A percentile compares a stretch with the other conserved stretches of the same genome.
Evolutionary conservation across 2,113 vertebrate genomes (phyloP).

Genomic region (Microcebus tavaratra): DNA sequence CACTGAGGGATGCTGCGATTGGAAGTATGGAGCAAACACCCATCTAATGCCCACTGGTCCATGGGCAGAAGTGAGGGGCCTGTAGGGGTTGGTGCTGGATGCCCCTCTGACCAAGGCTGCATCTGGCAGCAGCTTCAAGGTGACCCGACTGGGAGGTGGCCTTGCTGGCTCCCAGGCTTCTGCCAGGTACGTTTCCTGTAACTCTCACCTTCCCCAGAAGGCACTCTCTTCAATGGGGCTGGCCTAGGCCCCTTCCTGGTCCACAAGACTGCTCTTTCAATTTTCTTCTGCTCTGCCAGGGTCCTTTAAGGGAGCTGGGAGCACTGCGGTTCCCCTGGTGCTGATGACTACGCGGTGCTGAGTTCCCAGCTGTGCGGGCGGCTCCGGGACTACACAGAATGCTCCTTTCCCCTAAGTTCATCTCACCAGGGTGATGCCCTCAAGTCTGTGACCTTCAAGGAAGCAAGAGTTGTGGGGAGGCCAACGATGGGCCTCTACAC

Average conservation of each 20-base stretch:
- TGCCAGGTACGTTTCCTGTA: neutral
- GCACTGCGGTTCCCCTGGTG: too few relatives aligned
- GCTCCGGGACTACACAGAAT: neutral
- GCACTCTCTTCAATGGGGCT: neutral
- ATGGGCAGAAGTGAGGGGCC: neutral
- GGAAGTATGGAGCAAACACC: fast-evolving
- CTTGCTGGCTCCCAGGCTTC: neutral
- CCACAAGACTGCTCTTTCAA: neutral
- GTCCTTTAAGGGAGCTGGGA: neutral
- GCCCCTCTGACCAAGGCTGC: neutral
- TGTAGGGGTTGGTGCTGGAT: neutral
- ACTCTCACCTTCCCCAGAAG: neutral
- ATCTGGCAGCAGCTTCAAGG: neutral
- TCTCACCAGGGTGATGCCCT: neutral
- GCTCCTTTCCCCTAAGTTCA: neutral
- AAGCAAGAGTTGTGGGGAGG: neutral
- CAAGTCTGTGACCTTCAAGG: neutral
- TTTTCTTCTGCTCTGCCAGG: neutral
- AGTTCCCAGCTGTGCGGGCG: neutral
- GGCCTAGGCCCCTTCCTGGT: neutral
- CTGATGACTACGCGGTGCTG: neutral
- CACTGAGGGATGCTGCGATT: fast-evolving
- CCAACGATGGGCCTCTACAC: neutral
- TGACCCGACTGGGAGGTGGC: neutral
- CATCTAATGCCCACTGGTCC: too few relatives aligned